These are phyloP conservation scores for Acanthopleura granulata DNA, from an alignment of 2,888 invertebrate species.

Conservation along the genomic window DNA sequence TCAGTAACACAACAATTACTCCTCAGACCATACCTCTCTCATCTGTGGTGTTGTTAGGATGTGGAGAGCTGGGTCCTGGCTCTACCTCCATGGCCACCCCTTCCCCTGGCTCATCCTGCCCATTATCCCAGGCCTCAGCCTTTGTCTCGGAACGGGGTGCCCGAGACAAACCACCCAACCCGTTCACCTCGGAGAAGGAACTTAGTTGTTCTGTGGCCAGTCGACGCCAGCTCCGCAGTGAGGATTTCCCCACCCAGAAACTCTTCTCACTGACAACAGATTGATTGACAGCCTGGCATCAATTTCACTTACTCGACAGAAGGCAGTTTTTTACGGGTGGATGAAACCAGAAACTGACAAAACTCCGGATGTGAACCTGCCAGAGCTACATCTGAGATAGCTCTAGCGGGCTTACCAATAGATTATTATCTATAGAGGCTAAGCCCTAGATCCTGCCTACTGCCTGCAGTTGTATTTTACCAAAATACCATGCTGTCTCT, in stretches of 20 bases:
- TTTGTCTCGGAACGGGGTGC: conserved; percentile 6
- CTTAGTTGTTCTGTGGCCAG: conserved; percentile 63
- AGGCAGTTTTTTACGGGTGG: background rate
- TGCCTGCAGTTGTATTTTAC: too few species aligned
- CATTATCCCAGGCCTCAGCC: conserved; percentile 23
- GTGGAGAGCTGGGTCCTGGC: background rate
- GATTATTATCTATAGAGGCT: too few species aligned
- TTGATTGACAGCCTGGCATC: background rate
- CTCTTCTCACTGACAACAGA: conserved; percentile 47
- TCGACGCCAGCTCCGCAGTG: conserved; percentile 73
- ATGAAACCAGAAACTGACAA: background rate
- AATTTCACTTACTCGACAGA: background rate
- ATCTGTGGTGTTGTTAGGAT: background rate
- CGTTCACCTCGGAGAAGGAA: background rate
- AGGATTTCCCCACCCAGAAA: conserved; percentile 74
- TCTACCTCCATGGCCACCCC: background rate
- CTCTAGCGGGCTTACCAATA: too few species aligned
- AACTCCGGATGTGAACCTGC: too few species aligned
- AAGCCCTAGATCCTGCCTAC: too few species aligned
- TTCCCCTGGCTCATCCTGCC: conserved; percentile 23
- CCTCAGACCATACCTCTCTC: conserved; percentile 18
- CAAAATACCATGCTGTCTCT: too few species aligned
- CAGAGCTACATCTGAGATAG: too few species aligned
- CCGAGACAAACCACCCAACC: background rate
- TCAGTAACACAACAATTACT: too few species aligned